Percentiles rank a stretch among this genome's conserved stretches.
phyloP scores from a whole-genome alignment of 1,140 invertebrate species.

The Argopecten irradians region DNA sequence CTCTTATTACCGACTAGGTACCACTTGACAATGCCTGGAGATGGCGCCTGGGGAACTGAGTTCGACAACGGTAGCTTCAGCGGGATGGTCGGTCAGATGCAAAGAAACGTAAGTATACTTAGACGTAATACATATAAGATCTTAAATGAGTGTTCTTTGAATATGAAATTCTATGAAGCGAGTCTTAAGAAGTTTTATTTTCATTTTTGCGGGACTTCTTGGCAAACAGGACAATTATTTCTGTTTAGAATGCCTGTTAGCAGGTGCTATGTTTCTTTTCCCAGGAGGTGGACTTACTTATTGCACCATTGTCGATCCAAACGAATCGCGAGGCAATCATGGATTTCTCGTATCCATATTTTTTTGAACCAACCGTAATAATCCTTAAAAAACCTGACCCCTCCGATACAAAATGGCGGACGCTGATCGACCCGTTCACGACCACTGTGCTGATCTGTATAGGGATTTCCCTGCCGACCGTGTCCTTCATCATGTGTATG shows the following conservation, averaged over 20 bases:
- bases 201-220: no score
- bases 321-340: conserved; percentile 34
- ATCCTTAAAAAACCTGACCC: conserved; percentile 42
- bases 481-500: background rate
- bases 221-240: no score
- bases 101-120: background rate
- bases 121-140: no score
- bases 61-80: background rate
- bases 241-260: no score
- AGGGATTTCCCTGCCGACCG: background rate
- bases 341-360: conserved; percentile 43
- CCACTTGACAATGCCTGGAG: background rate
- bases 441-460: conserved; percentile 9
- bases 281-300: conserved; percentile 42
- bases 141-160: no score
- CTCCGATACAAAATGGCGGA: conserved; percentile 28
- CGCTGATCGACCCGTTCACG: background rate
- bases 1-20: background rate
- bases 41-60: background rate
- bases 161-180: no score
- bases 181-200: no score
- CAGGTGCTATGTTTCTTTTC: no score
- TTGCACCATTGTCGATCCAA: conserved; percentile 41
- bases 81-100: background rate
- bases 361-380: conserved; percentile 27